Percentiles rank a stretch among this genome's conserved stretches.
Conservation (phyloP, 1,140 invertebrate species). For the Schlechtendalia chinensis region DNA sequence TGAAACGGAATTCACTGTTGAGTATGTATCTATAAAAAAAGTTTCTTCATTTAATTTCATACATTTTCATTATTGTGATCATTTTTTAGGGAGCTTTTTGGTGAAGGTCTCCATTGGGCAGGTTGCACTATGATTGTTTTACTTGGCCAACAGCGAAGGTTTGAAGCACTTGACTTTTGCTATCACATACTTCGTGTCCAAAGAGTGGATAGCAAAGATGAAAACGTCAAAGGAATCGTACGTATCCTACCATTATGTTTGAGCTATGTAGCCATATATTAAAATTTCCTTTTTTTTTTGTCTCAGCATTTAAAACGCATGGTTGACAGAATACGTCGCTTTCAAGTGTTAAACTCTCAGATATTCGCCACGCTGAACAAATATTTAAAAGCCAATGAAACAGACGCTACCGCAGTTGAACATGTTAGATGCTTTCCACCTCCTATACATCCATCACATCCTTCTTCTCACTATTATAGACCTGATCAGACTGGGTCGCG, state of each 20-base stretch:
- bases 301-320: conserved; percentile 89
- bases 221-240: conserved; percentile 93
- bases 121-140: conserved; percentile 98
- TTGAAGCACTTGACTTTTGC: conserved; percentile 98
- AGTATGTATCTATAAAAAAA: conserved; percentile 66
- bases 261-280: too few relatives aligned
- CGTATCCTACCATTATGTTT: conserved; percentile 60
- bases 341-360: conserved; percentile 97
- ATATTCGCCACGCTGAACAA: conserved; percentile 97
- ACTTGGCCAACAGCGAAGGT: conserved; percentile 90
- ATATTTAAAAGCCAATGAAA: conserved; percentile 80
- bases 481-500: conserved; percentile 51
- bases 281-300: conserved; percentile 27
- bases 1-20: conserved; percentile 96
- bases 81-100: conserved; percentile 84
- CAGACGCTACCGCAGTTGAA: conserved; percentile 85
- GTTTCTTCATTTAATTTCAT: not conserved
- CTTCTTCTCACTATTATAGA: conserved; percentile 57
- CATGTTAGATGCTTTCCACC: conserved; percentile 97
- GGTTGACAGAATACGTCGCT: conserved; percentile 95
- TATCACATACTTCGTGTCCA: conserved; percentile 97
- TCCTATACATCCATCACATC: conserved; percentile 76
- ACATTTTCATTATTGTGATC: not conserved
- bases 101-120: conserved; percentile 98
- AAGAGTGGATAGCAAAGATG: conserved; percentile 94